Evolutionary conservation across 2,113 vertebrate genomes (phyloP).

Genomic region (Calonectris borealis): DNA sequence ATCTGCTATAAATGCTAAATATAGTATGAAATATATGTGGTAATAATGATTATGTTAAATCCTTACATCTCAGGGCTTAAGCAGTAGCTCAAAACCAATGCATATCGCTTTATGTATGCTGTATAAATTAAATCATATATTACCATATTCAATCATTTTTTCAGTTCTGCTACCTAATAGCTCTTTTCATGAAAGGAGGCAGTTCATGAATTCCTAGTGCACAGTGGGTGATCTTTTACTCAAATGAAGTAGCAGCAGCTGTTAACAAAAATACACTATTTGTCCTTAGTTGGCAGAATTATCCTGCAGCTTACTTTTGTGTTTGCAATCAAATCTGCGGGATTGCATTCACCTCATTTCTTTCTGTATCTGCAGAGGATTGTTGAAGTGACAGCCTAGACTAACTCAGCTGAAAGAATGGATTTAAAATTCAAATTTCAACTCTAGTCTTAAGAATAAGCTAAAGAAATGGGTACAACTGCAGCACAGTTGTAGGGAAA

Average conservation of each 20-base stretch:
- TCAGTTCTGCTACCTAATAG: background rate
- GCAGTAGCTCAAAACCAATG: background rate
- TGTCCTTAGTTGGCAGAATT: conserved; percentile 28
- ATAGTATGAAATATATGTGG: background rate
- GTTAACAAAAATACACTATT: background rate
- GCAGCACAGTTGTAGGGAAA: background rate
- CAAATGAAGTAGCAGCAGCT: conserved; percentile 22
- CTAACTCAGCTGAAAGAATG: background rate
- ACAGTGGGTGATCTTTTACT: background rate
- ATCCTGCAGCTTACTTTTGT: background rate
- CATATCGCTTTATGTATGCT: accelerated
- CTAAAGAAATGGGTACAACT: background rate
- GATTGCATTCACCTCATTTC: background rate
- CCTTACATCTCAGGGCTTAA: background rate
- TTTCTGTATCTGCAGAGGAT: background rate
- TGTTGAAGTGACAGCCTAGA: background rate
- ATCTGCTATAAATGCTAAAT: background rate
- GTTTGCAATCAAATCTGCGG: background rate
- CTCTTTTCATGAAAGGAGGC: background rate
- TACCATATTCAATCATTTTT: background rate
- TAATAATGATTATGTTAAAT: background rate
- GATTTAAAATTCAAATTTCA: conserved; percentile 32
- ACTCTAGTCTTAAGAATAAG: background rate
- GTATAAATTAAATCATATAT: background rate
- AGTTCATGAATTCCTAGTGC: background rate